Evolutionary conservation across 2,113 vertebrate species (phyloP).

Genomic region (Sebastes fasciatus): DNA sequence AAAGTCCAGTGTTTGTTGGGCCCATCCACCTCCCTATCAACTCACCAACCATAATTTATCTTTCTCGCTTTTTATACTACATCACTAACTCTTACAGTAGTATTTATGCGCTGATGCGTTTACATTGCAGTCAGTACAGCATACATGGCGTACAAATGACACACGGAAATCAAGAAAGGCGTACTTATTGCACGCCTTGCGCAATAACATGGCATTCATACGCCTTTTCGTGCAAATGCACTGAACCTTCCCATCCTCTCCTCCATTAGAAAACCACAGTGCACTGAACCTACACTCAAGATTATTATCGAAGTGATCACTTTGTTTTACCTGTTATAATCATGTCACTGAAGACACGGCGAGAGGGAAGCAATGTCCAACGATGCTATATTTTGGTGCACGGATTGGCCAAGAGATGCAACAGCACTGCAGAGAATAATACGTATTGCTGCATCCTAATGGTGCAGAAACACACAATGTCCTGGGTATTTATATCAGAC

Average conservation of each 20-base stretch:
- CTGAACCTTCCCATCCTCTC: background rate
- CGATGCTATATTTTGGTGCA: background rate
- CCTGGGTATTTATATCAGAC: background rate
- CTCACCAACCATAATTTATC: no score
- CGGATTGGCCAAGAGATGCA: background rate
- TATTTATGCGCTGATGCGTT: no score
- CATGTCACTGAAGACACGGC: background rate
- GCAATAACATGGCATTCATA: no score
- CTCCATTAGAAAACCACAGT: background rate
- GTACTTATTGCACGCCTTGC: no score
- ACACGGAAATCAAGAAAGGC: no score
- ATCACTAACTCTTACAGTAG: no score
- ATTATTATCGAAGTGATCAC: background rate
- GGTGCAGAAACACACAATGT: background rate
- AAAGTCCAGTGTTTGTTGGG: no score
- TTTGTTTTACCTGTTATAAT: slow-evolving; percentile 3
- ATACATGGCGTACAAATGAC: no score
- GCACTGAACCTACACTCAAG: background rate
- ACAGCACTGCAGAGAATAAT: background rate
- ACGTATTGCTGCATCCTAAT: background rate
- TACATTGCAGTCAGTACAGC: no score
- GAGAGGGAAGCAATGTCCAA: background rate
- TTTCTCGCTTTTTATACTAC: no score
- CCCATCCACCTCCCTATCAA: no score
- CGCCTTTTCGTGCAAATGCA: no score